Conservation (phyloP, 2,888 invertebrate genomes). For the Cephus rjabovi region DNA sequence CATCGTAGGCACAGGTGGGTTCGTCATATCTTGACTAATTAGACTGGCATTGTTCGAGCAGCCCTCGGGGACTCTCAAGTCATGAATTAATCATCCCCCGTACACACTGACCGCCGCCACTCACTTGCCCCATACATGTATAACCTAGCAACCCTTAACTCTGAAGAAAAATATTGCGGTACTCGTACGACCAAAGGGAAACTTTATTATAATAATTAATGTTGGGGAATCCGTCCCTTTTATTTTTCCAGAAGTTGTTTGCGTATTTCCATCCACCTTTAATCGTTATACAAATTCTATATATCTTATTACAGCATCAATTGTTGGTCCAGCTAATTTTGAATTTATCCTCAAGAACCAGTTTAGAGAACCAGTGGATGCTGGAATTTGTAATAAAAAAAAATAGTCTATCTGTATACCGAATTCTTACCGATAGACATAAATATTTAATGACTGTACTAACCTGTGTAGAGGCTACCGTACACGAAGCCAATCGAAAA, state of each 20-base stretch:
- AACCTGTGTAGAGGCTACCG: background rate
- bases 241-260: background rate
- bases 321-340: background rate
- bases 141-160: background rate
- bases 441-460: constrained; percentile 30
- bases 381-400: background rate
- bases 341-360: background rate
- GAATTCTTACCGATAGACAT: constrained; percentile 32
- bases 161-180: background rate
- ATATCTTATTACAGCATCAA: background rate
- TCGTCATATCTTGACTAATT: constrained; percentile 59
- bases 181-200: background rate
- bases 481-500: background rate
- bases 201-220: background rate
- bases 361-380: background rate
- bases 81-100: constrained; percentile 56
- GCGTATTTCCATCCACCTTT: background rate
- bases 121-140: constrained; percentile 17
- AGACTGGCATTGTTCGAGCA: constrained; percentile 51
- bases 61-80: constrained; percentile 43
- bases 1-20: constrained; percentile 41
- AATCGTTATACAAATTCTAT: background rate
- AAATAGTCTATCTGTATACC: background rate
- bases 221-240: background rate
- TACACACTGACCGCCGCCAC: constrained; percentile 37